Evolutionary conservation across 2,113 vertebrate genomes (phyloP).

Genomic region (Vulpes vulpes): DNA sequence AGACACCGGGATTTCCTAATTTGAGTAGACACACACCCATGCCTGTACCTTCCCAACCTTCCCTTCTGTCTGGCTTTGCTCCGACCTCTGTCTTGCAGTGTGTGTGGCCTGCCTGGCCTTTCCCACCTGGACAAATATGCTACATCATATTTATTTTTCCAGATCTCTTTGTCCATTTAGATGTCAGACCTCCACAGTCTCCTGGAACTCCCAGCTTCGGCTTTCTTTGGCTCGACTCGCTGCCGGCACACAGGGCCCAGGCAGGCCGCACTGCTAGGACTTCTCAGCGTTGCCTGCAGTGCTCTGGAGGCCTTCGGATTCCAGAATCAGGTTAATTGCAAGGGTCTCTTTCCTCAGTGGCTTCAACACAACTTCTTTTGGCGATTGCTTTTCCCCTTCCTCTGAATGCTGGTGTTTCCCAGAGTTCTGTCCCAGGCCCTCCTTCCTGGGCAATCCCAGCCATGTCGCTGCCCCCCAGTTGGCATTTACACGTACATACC

Average conservation of each 20-base stretch:
- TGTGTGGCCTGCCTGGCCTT: constrained; percentile 14
- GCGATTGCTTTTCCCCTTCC: neutral
- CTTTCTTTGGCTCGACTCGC: constrained; percentile 19
- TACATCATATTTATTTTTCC: constrained; percentile 50
- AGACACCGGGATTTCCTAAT: neutral
- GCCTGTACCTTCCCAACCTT: neutral
- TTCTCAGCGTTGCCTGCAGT: neutral
- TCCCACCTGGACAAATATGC: neutral
- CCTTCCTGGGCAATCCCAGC: neutral
- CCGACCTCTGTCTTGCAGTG: neutral
- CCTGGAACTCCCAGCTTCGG: neutral
- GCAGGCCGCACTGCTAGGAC: neutral
- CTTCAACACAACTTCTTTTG: neutral
- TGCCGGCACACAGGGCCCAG: neutral
- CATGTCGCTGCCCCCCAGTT: neutral
- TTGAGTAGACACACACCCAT: neutral
- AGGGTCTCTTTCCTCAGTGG: neutral
- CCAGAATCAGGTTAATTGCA: neutral
- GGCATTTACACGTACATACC: neutral
- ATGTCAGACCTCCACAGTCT: constrained; percentile 13
- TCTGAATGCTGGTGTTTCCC: neutral
- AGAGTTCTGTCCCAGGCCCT: too few relatives aligned
- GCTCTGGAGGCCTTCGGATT: neutral
- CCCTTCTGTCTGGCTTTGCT: neutral
- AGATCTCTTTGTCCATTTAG: constrained; percentile 44